Evolutionary conservation across 2,797 vertebrate species (phyloP).

Genomic region (Aphelocoma californica): DNA sequence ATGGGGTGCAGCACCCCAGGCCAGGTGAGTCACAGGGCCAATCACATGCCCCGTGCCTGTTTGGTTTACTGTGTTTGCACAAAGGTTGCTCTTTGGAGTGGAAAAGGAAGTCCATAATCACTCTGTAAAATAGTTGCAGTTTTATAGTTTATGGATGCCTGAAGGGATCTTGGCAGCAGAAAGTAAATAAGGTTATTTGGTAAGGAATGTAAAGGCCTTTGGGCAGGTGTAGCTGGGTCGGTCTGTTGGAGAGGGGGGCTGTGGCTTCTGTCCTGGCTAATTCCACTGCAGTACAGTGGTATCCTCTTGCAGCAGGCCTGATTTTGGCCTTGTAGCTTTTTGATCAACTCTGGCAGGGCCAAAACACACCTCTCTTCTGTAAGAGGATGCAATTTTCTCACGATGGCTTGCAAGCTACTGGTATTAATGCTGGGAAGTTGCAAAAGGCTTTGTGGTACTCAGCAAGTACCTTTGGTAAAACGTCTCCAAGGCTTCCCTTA

Average conservation of each 20-base stretch:
- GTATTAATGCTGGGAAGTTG: neutral
- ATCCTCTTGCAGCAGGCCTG: neutral
- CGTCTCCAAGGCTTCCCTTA: neutral
- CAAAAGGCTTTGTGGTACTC: neutral
- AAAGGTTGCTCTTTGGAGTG: neutral
- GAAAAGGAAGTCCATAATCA: neutral
- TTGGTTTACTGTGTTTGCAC: neutral
- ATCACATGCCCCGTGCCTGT: neutral
- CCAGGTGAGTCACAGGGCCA: constrained; percentile 66
- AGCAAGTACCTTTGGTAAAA: neutral
- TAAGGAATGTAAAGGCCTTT: neutral
- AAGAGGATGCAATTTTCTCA: neutral
- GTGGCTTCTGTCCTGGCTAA: neutral
- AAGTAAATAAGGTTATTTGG: neutral
- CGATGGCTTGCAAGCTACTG: neutral
- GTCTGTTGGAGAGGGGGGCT: neutral
- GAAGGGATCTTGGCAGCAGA: neutral
- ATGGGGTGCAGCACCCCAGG: constrained; percentile 80
- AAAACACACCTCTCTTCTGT: neutral
- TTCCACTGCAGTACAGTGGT: neutral
- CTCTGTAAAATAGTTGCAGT: neutral
- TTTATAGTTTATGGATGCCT: neutral
- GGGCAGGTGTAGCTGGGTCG: neutral
- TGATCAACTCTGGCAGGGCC: neutral
- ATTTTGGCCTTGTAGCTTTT: neutral